These are phyloP conservation scores for Campoplex capitator DNA, from an alignment of 2,888 invertebrate genomes.

Conservation along the genomic window DNA sequence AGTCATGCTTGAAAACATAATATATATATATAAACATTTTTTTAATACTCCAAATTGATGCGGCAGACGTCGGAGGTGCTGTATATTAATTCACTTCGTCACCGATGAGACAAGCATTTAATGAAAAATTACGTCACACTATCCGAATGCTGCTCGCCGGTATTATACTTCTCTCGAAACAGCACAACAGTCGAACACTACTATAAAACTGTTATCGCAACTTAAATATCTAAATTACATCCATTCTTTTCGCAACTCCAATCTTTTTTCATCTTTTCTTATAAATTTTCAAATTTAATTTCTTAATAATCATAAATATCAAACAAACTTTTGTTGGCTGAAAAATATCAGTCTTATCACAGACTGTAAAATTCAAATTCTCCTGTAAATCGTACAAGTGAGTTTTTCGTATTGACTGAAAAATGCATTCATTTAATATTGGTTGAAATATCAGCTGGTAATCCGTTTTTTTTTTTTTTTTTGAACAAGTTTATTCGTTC, in stretches of 20 bases:
- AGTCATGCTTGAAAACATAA: background rate
- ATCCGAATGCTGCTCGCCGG: constrained; percentile 75
- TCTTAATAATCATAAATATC: too few species aligned
- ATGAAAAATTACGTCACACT: constrained; percentile 79
- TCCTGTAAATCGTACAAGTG: too few species aligned
- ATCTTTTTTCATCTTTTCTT: too few species aligned
- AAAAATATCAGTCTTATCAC: too few species aligned
- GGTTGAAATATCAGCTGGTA: background rate
- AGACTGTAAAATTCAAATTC: too few species aligned
- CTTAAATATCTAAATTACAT: background rate
- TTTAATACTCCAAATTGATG: constrained; percentile 45
- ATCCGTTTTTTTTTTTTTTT: background rate
- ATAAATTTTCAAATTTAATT: too few species aligned
- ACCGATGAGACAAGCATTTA: constrained; percentile 77
- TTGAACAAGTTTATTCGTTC: background rate
- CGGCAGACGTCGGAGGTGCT: constrained; percentile 42
- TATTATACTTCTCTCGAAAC: constrained; percentile 17
- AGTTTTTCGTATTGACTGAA: too few species aligned
- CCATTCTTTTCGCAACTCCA: background rate
- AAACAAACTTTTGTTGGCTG: too few species aligned
- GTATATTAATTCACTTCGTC: constrained; percentile 57
- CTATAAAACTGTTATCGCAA: background rate
- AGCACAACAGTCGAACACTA: background rate
- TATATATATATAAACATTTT: background rate
- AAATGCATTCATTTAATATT: background rate